Evolutionary conservation across 1,140 invertebrate genomes (phyloP).

Genomic region (Kradibia gibbosae): DNA sequence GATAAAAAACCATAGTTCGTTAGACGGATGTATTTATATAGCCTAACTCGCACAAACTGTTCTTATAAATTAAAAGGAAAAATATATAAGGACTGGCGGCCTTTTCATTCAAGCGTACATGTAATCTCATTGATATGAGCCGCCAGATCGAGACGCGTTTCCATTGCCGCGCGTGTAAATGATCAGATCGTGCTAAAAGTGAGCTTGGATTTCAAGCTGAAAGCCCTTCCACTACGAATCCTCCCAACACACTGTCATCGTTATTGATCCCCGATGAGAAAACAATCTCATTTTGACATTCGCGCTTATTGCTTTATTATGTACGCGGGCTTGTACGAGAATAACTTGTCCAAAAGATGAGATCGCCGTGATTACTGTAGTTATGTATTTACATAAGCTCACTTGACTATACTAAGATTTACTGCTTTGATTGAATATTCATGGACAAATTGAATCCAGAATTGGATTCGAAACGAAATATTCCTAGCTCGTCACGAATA

Average conservation of each 20-base stretch:
- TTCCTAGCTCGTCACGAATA: too few relatives aligned
- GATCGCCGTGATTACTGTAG: too few relatives aligned
- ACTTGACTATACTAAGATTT: too few relatives aligned
- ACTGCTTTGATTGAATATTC: too few relatives aligned
- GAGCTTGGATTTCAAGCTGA: constrained; percentile 41
- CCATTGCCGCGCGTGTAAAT: constrained; percentile 18
- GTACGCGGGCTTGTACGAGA: too few relatives aligned
- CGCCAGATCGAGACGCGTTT: constrained; percentile 32
- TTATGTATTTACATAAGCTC: too few relatives aligned
- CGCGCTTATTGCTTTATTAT: background rate
- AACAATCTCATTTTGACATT: constrained; percentile 24
- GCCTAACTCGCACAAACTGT: background rate
- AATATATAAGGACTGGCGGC: constrained; percentile 15
- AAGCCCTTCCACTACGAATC: too few relatives aligned
- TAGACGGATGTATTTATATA: constrained; percentile 23
- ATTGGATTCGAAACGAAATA: too few relatives aligned
- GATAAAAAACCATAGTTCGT: too few relatives aligned
- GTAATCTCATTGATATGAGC: background rate
- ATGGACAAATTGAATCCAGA: too few relatives aligned
- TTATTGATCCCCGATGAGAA: constrained; percentile 15
- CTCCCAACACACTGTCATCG: background rate
- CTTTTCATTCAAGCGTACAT: background rate
- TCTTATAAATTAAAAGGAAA: background rate
- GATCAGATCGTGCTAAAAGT: constrained; percentile 33
- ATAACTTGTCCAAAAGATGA: too few relatives aligned